phyloP scores from a whole-genome alignment of 1,140 invertebrate species.

The Aphaenogaster ashmeadi region DNA sequence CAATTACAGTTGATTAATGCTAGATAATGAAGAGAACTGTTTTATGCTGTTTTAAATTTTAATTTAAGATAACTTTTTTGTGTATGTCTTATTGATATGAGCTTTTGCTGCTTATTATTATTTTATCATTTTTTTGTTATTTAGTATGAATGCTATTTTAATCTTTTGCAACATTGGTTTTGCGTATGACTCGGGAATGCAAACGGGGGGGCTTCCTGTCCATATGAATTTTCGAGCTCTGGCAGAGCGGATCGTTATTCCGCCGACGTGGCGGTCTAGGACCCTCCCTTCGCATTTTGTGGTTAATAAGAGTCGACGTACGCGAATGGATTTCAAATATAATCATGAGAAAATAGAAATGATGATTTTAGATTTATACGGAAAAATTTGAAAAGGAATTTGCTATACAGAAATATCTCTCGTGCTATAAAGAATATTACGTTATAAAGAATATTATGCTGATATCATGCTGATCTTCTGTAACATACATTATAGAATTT shows the following conservation, averaged over 20 bases:
- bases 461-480: background rate
- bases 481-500: background rate
- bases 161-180: constrained; percentile 6
- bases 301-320: constrained; percentile 47
- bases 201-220: constrained; percentile 3
- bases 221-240: constrained; percentile 60
- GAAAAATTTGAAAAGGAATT: background rate
- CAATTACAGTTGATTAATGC: background rate
- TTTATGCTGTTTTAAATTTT: background rate
- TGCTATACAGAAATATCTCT: background rate
- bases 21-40: background rate
- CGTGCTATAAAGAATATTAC: too few species aligned
- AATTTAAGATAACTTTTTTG: background rate
- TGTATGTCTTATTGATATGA: too few species aligned
- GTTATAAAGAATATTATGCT: background rate
- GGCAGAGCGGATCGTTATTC: constrained; percentile 56
- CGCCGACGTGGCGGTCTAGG: constrained; percentile 24
- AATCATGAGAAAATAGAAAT: constrained; percentile 33
- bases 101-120: background rate
- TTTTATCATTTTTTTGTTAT: background rate
- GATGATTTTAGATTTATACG: background rate
- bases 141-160: constrained; percentile 29
- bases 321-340: constrained; percentile 46
- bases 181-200: constrained; percentile 23
- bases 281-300: constrained; percentile 24